Conservation (phyloP, 2,113 vertebrate genomes). For the Xiphophorus couchianus region DNA sequence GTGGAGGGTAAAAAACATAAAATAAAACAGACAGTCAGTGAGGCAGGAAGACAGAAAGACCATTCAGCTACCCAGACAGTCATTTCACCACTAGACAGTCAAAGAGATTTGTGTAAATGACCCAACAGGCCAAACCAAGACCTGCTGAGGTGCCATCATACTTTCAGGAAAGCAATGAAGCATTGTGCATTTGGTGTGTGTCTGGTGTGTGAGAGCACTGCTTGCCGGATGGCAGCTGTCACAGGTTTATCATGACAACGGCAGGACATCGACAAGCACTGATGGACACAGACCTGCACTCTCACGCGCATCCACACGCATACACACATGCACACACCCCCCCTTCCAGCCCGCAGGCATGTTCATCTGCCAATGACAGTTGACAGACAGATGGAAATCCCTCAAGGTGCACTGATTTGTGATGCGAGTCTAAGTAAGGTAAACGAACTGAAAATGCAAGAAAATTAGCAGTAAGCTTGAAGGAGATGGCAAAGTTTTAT, state of each 20-base stretch:
- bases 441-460: slow-evolving; percentile 27
- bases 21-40: not conserved
- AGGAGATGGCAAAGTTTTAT: not conserved
- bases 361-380: slow-evolving; percentile 50
- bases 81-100: slow-evolving; percentile 46
- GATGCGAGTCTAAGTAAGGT: slow-evolving; percentile 21
- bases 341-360: slow-evolving; percentile 22
- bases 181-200: slow-evolving; percentile 16
- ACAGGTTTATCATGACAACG: slow-evolving; percentile 62
- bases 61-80: slow-evolving; percentile 30
- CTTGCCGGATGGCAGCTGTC: slow-evolving; percentile 69
- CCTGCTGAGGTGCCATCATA: slow-evolving; percentile 55
- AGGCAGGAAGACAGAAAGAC: slow-evolving; percentile 41
- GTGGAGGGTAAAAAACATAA: not conserved
- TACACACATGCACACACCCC: slow-evolving; percentile 1
- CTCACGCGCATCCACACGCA: slow-evolving; percentile 1
- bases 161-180: slow-evolving; percentile 41
- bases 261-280: slow-evolving; percentile 41
- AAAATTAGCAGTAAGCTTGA: not conserved
- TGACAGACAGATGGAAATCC: slow-evolving; percentile 53
- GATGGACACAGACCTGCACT: slow-evolving; percentile 4
- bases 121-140: slow-evolving; percentile 39
- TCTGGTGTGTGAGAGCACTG: slow-evolving; percentile 21
- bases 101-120: slow-evolving; percentile 62
- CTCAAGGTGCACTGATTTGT: slow-evolving; percentile 38